Conservation (phyloP, 1,140 invertebrate genomes). For the Sipha flava region DNA sequence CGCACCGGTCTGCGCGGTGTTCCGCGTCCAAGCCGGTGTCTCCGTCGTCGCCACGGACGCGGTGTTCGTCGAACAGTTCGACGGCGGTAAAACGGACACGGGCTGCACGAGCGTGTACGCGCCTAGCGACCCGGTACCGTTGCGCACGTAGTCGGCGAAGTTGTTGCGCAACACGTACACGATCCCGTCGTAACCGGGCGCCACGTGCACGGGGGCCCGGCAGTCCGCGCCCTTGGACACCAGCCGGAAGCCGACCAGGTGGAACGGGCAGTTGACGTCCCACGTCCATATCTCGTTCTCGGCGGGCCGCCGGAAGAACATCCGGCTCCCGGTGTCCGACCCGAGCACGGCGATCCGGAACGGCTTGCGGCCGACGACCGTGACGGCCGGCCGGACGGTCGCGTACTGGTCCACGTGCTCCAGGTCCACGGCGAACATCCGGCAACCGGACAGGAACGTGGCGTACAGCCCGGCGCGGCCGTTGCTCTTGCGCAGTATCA, state of each 20-base stretch:
- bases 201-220: constrained; percentile 42
- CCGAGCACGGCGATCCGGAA: constrained; percentile 32
- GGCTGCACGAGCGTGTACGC: background rate
- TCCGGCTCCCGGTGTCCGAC: background rate
- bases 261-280: background rate
- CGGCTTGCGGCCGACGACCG: constrained; percentile 8
- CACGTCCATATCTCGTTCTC: constrained; percentile 15
- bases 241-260: background rate
- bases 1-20: background rate
- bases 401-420: constrained; percentile 23
- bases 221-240: background rate
- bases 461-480: constrained; percentile 44
- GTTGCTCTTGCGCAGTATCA: constrained; percentile 38
- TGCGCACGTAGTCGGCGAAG: constrained; percentile 54
- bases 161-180: constrained; percentile 54
- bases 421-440: constrained; percentile 50
- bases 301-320: constrained; percentile 3
- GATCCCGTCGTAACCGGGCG: constrained; percentile 48
- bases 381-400: background rate
- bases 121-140: constrained; percentile 48
- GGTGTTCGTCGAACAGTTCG: background rate
- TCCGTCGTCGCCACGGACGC: no score
- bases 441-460: constrained; percentile 50
- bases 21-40: no score
- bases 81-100: background rate